Evolutionary conservation across 2,888 invertebrate genomes (phyloP).

Genomic region (Ptilodon capucinus): DNA sequence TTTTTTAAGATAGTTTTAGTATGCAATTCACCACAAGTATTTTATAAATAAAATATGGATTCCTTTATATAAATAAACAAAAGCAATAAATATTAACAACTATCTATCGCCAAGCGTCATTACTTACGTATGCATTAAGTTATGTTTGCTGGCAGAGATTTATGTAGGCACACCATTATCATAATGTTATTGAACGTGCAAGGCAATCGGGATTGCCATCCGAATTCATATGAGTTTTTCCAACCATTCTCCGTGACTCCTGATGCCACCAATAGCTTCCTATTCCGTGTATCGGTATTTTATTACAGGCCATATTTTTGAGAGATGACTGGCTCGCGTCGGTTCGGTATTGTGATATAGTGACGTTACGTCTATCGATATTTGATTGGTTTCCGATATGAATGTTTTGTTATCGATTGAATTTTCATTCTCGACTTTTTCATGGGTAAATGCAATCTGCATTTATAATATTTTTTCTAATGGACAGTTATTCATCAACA

Average conservation of each 20-base stretch:
- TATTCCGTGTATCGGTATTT: constrained; percentile 72
- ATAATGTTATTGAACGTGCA: constrained; percentile 40
- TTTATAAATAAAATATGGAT: too few relatives aligned
- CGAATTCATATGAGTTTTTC: constrained; percentile 44
- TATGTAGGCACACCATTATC: constrained; percentile 33
- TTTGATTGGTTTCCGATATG: constrained; percentile 61
- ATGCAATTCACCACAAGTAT: too few relatives aligned
- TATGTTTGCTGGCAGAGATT: constrained; percentile 34
- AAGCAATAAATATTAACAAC: constrained; percentile 14
- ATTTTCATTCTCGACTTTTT: constrained; percentile 5
- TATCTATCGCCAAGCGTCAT: constrained; percentile 5
- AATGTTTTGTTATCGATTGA: constrained; percentile 26
- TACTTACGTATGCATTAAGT: constrained; percentile 26
- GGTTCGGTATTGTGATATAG: constrained; percentile 58
- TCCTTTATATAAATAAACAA: constrained; percentile 14
- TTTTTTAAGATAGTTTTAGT: too few relatives aligned
- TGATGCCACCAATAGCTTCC: constrained; percentile 60
- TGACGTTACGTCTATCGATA: constrained; percentile 50
- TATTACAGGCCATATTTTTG: constrained; percentile 75
- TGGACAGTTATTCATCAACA: too few relatives aligned
- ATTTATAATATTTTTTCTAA: too few relatives aligned
- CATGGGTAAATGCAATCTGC: background rate
- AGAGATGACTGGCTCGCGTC: constrained; percentile 54
- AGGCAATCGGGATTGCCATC: constrained; percentile 31
- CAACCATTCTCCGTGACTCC: constrained; percentile 53